Percentiles rank a stretch among this genome's conserved stretches.
These are phyloP conservation scores for Balaeniceps rex DNA, from an alignment of 2,113 vertebrate species.

Conservation along the genomic window DNA sequence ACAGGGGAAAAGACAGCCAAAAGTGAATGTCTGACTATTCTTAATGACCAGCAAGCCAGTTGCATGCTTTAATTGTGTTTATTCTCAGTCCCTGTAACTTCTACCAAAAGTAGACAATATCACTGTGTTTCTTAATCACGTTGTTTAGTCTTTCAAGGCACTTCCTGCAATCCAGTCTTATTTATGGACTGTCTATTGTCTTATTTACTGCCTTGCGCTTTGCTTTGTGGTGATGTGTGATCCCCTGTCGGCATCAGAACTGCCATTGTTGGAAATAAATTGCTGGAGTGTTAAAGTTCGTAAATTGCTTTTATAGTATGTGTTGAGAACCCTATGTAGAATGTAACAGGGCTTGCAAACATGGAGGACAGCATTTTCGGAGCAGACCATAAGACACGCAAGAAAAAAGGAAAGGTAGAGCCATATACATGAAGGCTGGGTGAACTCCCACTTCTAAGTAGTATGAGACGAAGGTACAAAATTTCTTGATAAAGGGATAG, in stretches of 20 bases:
- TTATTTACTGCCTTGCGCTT: not conserved
- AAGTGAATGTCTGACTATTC: not conserved
- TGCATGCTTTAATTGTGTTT: not conserved
- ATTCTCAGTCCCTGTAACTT: not conserved
- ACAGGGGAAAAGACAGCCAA: not conserved
- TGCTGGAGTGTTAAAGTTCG: not conserved
- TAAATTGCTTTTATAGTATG: not conserved
- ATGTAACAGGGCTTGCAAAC: not conserved
- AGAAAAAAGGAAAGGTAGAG: not conserved
- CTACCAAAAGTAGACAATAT: not conserved
- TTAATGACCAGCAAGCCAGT: not conserved
- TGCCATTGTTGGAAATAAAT: not conserved
- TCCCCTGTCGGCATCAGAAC: not conserved
- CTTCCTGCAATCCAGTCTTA: conserved; percentile 8
- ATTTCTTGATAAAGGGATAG: not conserved
- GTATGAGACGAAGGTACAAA: not conserved
- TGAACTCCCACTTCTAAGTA: not conserved
- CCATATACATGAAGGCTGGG: not conserved
- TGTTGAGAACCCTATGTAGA: not conserved
- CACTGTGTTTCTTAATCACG: not conserved
- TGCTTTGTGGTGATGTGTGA: not conserved
- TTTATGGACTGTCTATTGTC: not conserved
- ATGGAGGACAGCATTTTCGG: not conserved
- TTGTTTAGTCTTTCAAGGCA: not conserved
- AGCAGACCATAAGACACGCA: not conserved